phyloP scores from a whole-genome alignment of 2,113 vertebrate species.

The Uria lomvia region DNA sequence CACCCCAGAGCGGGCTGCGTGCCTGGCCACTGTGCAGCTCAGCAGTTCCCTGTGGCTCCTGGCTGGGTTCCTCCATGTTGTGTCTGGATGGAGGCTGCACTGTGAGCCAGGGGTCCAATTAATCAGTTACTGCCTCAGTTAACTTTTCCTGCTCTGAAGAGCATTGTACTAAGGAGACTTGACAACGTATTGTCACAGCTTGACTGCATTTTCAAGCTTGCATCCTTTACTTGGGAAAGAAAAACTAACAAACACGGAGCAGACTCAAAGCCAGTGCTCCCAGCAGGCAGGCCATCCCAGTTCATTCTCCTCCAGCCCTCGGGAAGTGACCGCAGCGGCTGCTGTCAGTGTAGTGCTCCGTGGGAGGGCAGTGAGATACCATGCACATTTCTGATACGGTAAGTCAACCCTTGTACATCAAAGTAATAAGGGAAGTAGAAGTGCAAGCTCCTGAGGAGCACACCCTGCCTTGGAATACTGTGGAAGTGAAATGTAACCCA shows the following conservation, averaged over 20 bases:
- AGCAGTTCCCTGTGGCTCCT: neutral
- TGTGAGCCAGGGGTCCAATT: neutral
- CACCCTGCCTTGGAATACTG: neutral
- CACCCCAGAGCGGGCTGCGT: accelerated
- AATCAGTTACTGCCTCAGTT: neutral
- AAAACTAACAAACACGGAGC: neutral
- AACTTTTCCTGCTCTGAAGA: neutral
- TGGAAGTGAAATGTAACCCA: neutral
- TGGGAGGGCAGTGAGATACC: neutral
- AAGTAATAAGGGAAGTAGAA: neutral
- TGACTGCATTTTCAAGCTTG: neutral
- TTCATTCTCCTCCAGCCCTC: neutral
- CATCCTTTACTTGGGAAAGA: neutral
- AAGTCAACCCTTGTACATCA: neutral
- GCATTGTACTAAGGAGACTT: accelerated
- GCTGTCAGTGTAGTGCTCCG: accelerated
- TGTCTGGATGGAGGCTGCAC: neutral
- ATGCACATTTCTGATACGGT: accelerated
- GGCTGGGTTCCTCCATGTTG: neutral
- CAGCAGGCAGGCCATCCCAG: neutral
- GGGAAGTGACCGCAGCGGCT: neutral
- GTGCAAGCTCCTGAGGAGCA: neutral
- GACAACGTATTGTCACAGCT: neutral
- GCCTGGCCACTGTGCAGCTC: neutral
- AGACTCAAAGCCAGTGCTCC: neutral